phyloP scores from a whole-genome alignment of 2,888 invertebrate genomes.

The Petrolisthes cinctipes region DNA sequence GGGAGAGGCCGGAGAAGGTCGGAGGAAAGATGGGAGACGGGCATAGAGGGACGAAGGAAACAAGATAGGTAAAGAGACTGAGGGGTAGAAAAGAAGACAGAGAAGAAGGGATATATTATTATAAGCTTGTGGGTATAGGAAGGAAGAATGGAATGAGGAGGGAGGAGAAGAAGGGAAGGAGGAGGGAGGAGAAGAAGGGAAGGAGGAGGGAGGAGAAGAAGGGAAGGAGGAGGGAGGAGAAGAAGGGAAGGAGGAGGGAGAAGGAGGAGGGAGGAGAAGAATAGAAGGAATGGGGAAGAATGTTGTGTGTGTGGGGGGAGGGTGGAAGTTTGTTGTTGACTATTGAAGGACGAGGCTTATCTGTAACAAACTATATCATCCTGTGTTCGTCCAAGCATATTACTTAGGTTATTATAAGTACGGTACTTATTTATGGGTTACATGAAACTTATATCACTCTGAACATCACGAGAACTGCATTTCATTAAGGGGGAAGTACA shows the following conservation, averaged over 20 bases:
- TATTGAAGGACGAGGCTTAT: no score
- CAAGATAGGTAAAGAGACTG: neutral
- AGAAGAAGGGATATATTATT: neutral
- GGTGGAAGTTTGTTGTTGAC: neutral
- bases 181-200: neutral
- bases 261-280: neutral
- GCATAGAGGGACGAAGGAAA: neutral
- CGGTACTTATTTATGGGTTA: no score
- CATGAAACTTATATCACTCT: no score
- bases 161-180: neutral
- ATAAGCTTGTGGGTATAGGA: neutral
- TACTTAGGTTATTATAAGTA: no score
- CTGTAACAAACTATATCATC: no score
- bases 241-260: neutral
- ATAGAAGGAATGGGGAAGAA: neutral
- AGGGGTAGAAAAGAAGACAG: constrained; percentile 11
- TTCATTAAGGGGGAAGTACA: no score
- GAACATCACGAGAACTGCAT: no score
- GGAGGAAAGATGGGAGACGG: neutral
- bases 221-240: neutral
- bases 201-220: neutral
- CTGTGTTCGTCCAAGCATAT: no score
- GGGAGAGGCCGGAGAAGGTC: constrained; percentile 4
- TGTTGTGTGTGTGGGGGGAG: neutral
- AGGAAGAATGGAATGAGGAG: neutral